Percentiles rank a stretch among this genome's conserved stretches.
These are phyloP conservation scores for Pseudochirops corinnae DNA, from an alignment of 2,797 vertebrate genomes.

Conservation along the genomic window DNA sequence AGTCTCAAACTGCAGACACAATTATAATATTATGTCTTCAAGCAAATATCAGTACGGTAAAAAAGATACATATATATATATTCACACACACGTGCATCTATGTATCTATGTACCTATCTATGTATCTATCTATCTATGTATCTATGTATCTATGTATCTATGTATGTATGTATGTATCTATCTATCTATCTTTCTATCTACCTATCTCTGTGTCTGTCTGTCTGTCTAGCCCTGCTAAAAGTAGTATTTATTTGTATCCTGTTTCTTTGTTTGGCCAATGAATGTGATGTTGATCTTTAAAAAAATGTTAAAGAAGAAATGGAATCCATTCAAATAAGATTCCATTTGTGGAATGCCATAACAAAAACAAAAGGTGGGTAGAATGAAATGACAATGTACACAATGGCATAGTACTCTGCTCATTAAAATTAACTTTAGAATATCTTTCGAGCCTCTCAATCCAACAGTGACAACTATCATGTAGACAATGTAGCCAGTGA, in stretches of 20 bases:
- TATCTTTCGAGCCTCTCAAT: constrained; percentile 59
- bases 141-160: not conserved
- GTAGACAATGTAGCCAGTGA: constrained; percentile 65
- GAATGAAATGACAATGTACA: constrained; percentile 3
- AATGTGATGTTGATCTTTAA: constrained; percentile 29
- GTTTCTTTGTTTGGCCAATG: constrained; percentile 24
- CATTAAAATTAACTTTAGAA: constrained; percentile 69
- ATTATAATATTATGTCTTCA: not conserved
- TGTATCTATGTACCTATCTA: too few relatives aligned
- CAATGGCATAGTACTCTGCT: constrained; percentile 39
- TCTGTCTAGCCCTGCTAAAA: not conserved
- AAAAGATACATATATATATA: constrained; percentile 10
- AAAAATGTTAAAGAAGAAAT: constrained; percentile 12
- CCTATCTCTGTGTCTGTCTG: not conserved
- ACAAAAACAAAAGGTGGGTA: constrained; percentile 41
- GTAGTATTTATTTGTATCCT: not conserved
- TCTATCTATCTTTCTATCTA: not conserved
- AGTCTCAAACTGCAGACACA: not conserved
- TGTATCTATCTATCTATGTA: not conserved
- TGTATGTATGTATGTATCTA: not conserved
- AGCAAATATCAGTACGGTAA: not conserved
- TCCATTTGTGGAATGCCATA: constrained; percentile 20
- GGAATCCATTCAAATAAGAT: constrained; percentile 15
- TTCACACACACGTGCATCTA: too few relatives aligned
- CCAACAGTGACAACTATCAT: constrained; percentile 41